phyloP scores from a whole-genome alignment of 1,140 invertebrate genomes.

The Odontomachus brunneus region DNA sequence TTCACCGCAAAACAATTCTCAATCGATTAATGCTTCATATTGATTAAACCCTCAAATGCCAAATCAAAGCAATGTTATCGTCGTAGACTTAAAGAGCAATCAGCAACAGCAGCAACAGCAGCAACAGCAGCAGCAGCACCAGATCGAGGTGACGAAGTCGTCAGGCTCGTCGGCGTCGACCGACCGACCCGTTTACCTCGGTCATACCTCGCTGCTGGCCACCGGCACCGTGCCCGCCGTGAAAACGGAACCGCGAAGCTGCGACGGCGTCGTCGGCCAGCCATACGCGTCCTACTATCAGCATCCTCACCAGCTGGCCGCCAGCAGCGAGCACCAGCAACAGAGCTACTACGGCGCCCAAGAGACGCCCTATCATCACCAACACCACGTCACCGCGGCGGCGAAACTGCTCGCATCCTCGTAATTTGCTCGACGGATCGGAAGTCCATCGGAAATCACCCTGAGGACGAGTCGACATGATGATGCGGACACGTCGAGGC shows the following conservation, averaged over 20 bases:
- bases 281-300: conserved; percentile 84
- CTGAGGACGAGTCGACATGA: not conserved
- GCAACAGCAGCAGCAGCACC: conserved; percentile 79
- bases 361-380: conserved; percentile 89
- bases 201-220: conserved; percentile 81
- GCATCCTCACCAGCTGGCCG: conserved; percentile 83
- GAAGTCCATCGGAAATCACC: not conserved
- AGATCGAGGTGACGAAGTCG: conserved; percentile 78
- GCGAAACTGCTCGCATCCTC: conserved; percentile 93
- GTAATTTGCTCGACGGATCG: conserved; percentile 80
- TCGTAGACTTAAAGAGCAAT: conserved; percentile 79
- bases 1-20: no score
- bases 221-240: conserved; percentile 81
- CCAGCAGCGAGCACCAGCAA: conserved; percentile 82
- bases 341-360: conserved; percentile 81
- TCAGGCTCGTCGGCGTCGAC: conserved; percentile 74
- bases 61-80: not conserved
- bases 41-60: no score
- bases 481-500: not conserved
- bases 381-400: conserved; percentile 92
- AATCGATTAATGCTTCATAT: no score
- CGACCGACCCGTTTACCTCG: conserved; percentile 83
- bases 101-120: conserved; percentile 73
- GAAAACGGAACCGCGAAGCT: conserved; percentile 84
- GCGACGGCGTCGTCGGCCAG: conserved; percentile 82